Evolutionary conservation across 2,888 invertebrate species (phyloP).

Genomic region (Agrilus biguttatus): DNA sequence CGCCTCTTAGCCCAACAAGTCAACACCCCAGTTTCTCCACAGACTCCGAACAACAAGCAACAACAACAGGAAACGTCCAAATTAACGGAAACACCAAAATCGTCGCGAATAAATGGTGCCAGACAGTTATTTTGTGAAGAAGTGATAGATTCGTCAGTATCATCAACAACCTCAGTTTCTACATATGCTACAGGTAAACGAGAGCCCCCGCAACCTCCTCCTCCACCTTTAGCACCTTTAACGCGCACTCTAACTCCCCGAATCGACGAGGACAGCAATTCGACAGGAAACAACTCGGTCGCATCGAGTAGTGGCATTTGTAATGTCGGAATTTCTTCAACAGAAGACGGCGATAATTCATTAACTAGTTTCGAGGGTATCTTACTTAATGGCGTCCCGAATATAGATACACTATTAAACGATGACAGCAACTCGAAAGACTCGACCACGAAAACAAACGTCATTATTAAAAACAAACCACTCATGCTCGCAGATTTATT

Average conservation of each 20-base stretch:
- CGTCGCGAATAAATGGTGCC: slow-evolving; percentile 28
- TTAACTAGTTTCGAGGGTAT: slow-evolving; percentile 49
- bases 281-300: slow-evolving; percentile 38
- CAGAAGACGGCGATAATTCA: slow-evolving; percentile 42
- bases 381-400: slow-evolving; percentile 41
- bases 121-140: slow-evolving; percentile 28
- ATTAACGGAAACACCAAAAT: slow-evolving; percentile 21
- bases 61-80: slow-evolving; percentile 16
- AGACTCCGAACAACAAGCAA: slow-evolving; percentile 15
- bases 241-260: slow-evolving; percentile 16
- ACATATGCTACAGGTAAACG: slow-evolving; percentile 25
- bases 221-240: slow-evolving; percentile 35
- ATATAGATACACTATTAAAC: slow-evolving; percentile 33
- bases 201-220: slow-evolving; percentile 33
- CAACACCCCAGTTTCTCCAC: slow-evolving; percentile 22
- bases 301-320: slow-evolving; percentile 40
- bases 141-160: slow-evolving; percentile 26
- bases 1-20: slow-evolving; percentile 40
- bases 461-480: slow-evolving; percentile 41
- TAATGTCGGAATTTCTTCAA: slow-evolving; percentile 32
- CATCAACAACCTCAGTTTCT: slow-evolving; percentile 23
- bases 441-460: slow-evolving; percentile 16
- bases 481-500: slow-evolving; percentile 68
- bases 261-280: slow-evolving; percentile 33
- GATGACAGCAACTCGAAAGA: slow-evolving; percentile 42